Percentiles rank a stretch among this genome's conserved stretches.
Evolutionary conservation across 2,113 vertebrate genomes (phyloP).

Genomic region (Bagarius yarrelli): DNA sequence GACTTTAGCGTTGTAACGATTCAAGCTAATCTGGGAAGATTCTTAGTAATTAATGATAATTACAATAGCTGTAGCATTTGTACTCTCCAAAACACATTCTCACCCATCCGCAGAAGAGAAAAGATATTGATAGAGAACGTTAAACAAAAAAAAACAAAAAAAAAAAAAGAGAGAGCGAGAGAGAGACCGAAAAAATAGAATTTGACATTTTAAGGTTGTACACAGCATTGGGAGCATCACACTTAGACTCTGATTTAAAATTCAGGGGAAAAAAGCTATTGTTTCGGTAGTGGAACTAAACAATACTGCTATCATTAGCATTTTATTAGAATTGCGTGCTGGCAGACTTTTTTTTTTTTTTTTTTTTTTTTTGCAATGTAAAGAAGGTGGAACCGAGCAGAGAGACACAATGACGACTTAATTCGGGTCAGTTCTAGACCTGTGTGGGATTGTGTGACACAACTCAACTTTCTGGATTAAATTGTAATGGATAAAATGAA

Average conservation of each 20-base stretch:
- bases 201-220: conserved; percentile 41
- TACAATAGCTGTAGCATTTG: conserved; percentile 7
- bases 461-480: conserved; percentile 56
- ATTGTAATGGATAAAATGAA: conserved; percentile 51
- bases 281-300: conserved; percentile 59
- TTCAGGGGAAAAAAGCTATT: conserved; percentile 31
- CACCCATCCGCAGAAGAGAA: background rate
- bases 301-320: conserved; percentile 68
- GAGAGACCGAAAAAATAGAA: background rate
- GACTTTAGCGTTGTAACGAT: background rate
- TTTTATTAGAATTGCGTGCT: conserved; percentile 68
- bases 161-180: too few species aligned
- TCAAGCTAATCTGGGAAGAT: conserved; percentile 21
- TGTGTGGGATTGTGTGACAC: conserved; percentile 61
- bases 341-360: conserved; percentile 53
- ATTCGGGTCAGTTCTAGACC: conserved; percentile 73
- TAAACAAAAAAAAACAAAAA: conserved; percentile 16
- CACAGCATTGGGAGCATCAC: conserved; percentile 47
- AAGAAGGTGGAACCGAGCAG: conserved; percentile 56
- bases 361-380: conserved; percentile 62
- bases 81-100: conserved; percentile 3
- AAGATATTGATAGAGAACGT: background rate
- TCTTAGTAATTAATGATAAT: conserved; percentile 14
- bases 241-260: conserved; percentile 35
- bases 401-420: conserved; percentile 55